phyloP scores from a whole-genome alignment of 2,113 vertebrate genomes.

The Ptilonorhynchus violaceus region DNA sequence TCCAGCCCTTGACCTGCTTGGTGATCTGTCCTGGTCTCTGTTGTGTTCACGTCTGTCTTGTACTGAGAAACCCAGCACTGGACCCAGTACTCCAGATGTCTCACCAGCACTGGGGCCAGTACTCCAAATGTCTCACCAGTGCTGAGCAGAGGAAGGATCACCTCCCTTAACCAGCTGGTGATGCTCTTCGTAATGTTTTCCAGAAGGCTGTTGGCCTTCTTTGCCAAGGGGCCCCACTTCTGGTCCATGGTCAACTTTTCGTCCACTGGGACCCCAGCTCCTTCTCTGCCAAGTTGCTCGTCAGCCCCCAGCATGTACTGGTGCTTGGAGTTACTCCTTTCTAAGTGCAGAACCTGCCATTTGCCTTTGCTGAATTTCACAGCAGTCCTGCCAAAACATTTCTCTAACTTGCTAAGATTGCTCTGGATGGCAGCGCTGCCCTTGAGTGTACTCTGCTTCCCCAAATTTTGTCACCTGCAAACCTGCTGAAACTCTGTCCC shows the following conservation, averaged over 20 bases:
- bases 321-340: background rate
- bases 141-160: background rate
- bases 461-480: background rate
- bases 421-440: background rate
- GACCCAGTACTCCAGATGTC: too few species aligned
- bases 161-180: background rate
- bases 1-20: background rate
- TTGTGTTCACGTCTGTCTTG: background rate
- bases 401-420: background rate
- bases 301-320: rapidly evolving
- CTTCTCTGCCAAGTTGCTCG: background rate
- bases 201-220: background rate
- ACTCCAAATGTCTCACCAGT: background rate
- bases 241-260: background rate
- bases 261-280: background rate
- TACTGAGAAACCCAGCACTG: background rate
- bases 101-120: background rate
- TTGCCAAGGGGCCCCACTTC: background rate
- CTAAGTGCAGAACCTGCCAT: background rate
- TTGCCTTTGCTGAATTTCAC: background rate
- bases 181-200: background rate
- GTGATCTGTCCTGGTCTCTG: background rate
- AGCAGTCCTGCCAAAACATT: background rate
- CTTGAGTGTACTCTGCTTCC: background rate
- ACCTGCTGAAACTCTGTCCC: background rate